These are phyloP conservation scores for Caenorhabditis wallacei DNA, from an alignment of 2,888 invertebrate genomes.

Conservation along the genomic window DNA sequence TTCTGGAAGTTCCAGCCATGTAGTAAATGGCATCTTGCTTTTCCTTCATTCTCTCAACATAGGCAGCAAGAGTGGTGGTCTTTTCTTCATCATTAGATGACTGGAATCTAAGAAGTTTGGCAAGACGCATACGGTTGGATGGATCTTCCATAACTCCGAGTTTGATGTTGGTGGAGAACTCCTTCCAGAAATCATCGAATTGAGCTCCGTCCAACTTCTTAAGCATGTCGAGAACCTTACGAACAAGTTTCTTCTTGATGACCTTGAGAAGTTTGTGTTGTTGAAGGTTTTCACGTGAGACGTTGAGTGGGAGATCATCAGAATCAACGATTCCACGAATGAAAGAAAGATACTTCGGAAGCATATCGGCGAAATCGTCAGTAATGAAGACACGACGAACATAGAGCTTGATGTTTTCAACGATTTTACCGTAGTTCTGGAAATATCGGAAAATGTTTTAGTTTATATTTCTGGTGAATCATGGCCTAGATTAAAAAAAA, in stretches of 20 bases:
- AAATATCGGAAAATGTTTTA: no score
- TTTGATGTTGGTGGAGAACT: constrained; percentile 98
- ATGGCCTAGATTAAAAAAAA: not conserved
- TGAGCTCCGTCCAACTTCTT: constrained; percentile 94
- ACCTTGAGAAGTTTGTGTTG: constrained; percentile 99
- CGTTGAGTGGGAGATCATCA: constrained; percentile 98
- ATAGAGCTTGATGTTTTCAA: constrained; percentile 87
- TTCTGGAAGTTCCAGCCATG: constrained; percentile 92
- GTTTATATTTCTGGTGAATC: not conserved
- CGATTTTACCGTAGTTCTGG: constrained; percentile 74
- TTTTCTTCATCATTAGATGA: constrained; percentile 87
- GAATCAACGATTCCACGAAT: constrained; percentile 98
- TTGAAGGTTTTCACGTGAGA: constrained; percentile 97
- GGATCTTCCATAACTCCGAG: constrained; percentile 98
- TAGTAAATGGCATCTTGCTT: constrained; percentile 96
- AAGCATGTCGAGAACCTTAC: constrained; percentile 90
- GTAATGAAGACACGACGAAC: constrained; percentile 99
- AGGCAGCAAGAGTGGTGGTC: constrained; percentile 90
- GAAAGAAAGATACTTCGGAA: constrained; percentile 97
- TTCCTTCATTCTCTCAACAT: constrained; percentile 95
- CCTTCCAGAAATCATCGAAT: constrained; percentile 97
- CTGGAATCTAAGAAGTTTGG: constrained; percentile 88
- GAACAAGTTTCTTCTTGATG: constrained; percentile 97
- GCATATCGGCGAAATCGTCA: constrained; percentile 99
- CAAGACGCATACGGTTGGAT: constrained; percentile 94